phyloP scores from a whole-genome alignment of 1,140 invertebrate species.

The Nephila pilipes region DNA sequence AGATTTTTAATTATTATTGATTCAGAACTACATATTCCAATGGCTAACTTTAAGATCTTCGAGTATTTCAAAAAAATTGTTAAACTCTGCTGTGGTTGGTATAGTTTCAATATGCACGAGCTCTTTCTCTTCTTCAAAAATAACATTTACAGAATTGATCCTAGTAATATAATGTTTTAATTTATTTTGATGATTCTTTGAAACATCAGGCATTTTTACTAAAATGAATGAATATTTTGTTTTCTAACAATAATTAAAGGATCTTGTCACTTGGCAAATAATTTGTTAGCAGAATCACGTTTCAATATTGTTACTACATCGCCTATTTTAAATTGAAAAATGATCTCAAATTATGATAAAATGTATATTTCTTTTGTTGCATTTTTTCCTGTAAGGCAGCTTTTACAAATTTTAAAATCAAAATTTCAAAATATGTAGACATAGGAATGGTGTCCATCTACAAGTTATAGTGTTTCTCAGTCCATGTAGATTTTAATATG shows the following conservation, averaged over 20 bases:
- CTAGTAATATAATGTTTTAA: not conserved
- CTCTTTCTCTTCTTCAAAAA: too few relatives aligned
- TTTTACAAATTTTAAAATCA: too few relatives aligned
- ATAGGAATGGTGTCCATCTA: not conserved
- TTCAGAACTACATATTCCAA: too few relatives aligned
- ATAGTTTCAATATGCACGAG: too few relatives aligned
- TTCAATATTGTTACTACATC: conserved; percentile 19
- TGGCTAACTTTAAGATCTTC: too few relatives aligned
- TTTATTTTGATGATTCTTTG: too few relatives aligned
- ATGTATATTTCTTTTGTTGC: not conserved
- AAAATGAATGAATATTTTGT: not conserved
- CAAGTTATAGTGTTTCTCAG: not conserved
- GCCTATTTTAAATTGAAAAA: not conserved
- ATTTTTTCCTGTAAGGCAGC: not conserved
- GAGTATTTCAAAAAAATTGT: too few relatives aligned
- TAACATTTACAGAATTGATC: not conserved
- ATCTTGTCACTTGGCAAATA: conserved; percentile 16
- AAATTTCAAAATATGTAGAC: not conserved
- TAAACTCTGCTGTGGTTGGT: too few relatives aligned
- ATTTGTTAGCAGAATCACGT: conserved; percentile 55
- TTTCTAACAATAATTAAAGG: conserved; percentile 12
- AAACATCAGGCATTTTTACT: conserved; percentile 25
- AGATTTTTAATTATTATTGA: too few relatives aligned
- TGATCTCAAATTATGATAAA: not conserved
- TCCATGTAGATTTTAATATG: not conserved